These are phyloP conservation scores for Mus pahari DNA, from an alignment of 2,113 vertebrate genomes.

Conservation along the genomic window DNA sequence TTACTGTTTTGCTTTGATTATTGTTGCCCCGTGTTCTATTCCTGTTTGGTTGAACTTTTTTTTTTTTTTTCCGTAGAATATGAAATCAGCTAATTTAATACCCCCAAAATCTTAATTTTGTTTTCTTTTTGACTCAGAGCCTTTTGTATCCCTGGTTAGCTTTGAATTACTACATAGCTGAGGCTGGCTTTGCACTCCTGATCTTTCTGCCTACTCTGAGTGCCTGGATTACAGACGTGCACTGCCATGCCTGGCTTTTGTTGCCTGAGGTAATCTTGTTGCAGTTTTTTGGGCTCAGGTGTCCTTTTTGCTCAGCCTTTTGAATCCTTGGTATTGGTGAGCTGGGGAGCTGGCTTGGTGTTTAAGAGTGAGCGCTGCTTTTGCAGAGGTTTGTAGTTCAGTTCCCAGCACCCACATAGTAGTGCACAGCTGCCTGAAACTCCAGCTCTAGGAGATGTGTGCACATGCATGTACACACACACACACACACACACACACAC, in stretches of 20 bases:
- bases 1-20: constrained; percentile 37
- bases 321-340: not conserved
- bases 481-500: not conserved
- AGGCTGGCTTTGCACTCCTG: not conserved
- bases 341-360: not conserved
- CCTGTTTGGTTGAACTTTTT: constrained; percentile 37
- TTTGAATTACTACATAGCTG: not conserved
- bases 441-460: too few relatives aligned
- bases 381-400: too few relatives aligned
- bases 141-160: not conserved
- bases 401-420: too few relatives aligned
- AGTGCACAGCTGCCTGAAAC: too few relatives aligned
- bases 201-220: not conserved
- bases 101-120: not conserved
- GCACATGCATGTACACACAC: not conserved
- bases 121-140: not conserved
- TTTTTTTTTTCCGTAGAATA: constrained; percentile 33
- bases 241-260: not conserved
- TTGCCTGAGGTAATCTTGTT: not conserved
- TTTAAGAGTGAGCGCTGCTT: not conserved
- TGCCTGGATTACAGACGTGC: not conserved
- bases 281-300: not conserved
- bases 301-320: not conserved
- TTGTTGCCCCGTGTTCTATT: not conserved
- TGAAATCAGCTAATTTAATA: constrained; percentile 12